Percentiles rank a stretch among this genome's conserved stretches.
Evolutionary conservation across 1,140 invertebrate genomes (phyloP).

Genomic region (Paraescarpia echinospica): DNA sequence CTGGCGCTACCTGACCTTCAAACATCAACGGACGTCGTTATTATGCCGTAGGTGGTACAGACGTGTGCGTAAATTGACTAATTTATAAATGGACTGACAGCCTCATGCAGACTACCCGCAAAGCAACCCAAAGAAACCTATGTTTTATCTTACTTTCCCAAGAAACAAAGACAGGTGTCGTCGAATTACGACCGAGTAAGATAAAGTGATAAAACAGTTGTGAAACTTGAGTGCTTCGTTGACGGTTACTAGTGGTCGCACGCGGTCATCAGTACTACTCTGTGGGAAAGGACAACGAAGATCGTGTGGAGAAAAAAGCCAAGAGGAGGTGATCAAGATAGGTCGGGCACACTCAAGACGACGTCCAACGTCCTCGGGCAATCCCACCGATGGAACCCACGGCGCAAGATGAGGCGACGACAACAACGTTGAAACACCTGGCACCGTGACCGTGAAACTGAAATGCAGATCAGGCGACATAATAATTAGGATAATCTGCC

Average conservation of each 20-base stretch:
- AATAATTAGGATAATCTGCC: not conserved
- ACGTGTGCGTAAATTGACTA: no score
- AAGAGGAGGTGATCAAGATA: not conserved
- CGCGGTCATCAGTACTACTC: not conserved
- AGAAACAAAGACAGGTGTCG: not conserved
- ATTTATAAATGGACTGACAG: not conserved
- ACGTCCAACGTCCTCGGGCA: not conserved
- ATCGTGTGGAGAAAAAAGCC: not conserved
- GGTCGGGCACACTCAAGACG: not conserved
- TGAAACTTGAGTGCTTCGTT: not conserved
- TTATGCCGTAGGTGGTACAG: no score
- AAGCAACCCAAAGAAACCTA: not conserved
- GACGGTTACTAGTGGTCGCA: not conserved
- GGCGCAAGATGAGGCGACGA: not conserved
- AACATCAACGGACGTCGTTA: no score
- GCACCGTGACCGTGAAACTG: not conserved
- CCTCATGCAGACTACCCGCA: not conserved
- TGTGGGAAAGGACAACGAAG: not conserved
- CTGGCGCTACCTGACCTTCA: no score
- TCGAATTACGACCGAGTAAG: not conserved
- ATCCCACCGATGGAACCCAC: not conserved
- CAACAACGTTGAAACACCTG: not conserved
- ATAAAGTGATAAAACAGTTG: not conserved
- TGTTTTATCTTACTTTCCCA: not conserved
- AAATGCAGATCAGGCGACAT: not conserved